These are phyloP conservation scores for Hydropsyche betteni DNA, from an alignment of 2,888 invertebrate species.

Conservation along the genomic window DNA sequence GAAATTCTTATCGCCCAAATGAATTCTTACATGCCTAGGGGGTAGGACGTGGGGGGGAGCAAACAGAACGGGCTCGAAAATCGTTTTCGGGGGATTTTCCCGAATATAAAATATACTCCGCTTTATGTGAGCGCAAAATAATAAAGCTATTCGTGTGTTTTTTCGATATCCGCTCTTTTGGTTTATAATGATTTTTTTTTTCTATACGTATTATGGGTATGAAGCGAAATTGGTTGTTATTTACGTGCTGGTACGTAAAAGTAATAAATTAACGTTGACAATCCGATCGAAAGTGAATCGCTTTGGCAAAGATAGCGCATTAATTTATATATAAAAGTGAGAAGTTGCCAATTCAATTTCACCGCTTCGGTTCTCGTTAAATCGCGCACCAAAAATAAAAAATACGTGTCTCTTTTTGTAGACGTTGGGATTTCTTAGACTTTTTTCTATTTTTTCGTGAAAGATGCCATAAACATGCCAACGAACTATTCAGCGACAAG, in stretches of 20 bases:
- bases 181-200: no score
- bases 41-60: conserved; percentile 17
- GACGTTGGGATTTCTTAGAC: background rate
- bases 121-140: conserved; percentile 8
- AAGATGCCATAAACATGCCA: conserved; percentile 31
- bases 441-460: background rate
- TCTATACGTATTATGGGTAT: no score
- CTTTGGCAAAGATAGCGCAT: conserved; percentile 32
- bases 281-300: conserved; percentile 35
- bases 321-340: conserved; percentile 27
- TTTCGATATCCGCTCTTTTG: no score
- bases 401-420: background rate
- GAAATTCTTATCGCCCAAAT: conserved; percentile 67
- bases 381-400: background rate
- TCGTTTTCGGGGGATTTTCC: conserved; percentile 36
- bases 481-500: conserved; percentile 27
- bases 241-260: no score
- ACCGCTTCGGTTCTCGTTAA: background rate
- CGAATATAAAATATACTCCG: conserved; percentile 34
- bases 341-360: conserved; percentile 37
- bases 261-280: conserved; percentile 8
- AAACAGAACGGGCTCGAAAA: conserved; percentile 32
- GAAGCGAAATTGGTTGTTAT: conserved; percentile 1
- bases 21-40: conserved; percentile 54
- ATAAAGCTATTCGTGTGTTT: background rate